phyloP scores from a whole-genome alignment of 2,797 vertebrate species.

The Bovichtus variegatus region DNA sequence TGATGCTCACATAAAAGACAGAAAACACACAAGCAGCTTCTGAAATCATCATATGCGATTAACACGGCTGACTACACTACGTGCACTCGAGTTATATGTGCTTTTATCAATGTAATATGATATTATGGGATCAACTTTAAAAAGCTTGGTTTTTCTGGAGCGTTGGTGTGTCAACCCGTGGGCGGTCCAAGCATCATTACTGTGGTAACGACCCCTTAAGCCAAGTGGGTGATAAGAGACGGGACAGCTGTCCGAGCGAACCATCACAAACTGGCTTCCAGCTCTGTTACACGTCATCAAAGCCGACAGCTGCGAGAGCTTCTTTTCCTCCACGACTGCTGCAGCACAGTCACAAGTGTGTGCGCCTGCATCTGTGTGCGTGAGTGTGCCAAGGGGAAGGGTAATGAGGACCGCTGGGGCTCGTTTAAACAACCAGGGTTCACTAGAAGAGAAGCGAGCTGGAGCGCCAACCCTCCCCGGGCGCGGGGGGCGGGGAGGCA shows the following conservation, averaged over 20 bases:
- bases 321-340: conserved; percentile 22
- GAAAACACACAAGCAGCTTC: not conserved
- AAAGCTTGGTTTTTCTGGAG: conserved; percentile 7
- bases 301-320: conserved; percentile 53
- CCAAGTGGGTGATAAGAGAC: conserved; percentile 50
- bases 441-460: conserved; percentile 72
- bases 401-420: conserved; percentile 87
- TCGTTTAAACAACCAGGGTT: conserved; percentile 82
- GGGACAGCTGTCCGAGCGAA: conserved; percentile 55
- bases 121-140: conserved; percentile 30
- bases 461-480: conserved; percentile 52
- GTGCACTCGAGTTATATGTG: conserved; percentile 27
- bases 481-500: not conserved
- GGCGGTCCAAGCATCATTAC: conserved; percentile 65
- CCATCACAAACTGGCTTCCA: conserved; percentile 48
- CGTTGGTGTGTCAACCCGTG: conserved; percentile 30
- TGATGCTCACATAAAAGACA: conserved; percentile 41
- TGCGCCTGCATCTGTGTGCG: conserved; percentile 43
- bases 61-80: conserved; percentile 26
- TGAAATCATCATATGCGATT: conserved; percentile 49
- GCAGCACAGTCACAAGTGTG: conserved; percentile 25
- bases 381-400: conserved; percentile 67
- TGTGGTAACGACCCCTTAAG: conserved; percentile 65
- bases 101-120: conserved; percentile 32
- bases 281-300: conserved; percentile 59